phyloP scores from a whole-genome alignment of 2,888 invertebrate species.

The Zygaena filipendulae region DNA sequence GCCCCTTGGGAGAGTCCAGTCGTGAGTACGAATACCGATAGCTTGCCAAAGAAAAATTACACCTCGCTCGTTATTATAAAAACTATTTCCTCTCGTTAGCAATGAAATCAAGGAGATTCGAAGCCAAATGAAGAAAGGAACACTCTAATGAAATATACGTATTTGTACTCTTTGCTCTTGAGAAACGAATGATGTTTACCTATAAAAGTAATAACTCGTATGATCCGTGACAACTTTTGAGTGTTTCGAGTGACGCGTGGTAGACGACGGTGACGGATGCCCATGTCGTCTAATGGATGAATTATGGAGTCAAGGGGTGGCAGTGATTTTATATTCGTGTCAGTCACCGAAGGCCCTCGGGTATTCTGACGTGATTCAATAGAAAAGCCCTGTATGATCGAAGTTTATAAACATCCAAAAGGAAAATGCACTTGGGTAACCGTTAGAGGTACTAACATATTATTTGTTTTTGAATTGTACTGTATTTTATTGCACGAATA shows the following conservation, averaged over 20 bases:
- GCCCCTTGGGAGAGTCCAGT: constrained; percentile 61
- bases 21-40: constrained; percentile 43
- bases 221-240: too few species aligned
- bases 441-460: constrained; percentile 37
- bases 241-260: constrained; percentile 31
- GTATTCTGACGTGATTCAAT: constrained; percentile 52
- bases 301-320: constrained; percentile 56
- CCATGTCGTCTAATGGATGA: constrained; percentile 49
- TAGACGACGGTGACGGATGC: constrained; percentile 39
- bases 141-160: too few species aligned
- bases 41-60: constrained; percentile 42
- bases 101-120: constrained; percentile 28
- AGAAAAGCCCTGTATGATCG: constrained; percentile 36
- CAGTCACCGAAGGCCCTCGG: constrained; percentile 41
- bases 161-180: too few species aligned
- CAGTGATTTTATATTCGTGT: constrained; percentile 62
- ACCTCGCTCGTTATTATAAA: constrained; percentile 34
- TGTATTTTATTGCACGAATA: too few species aligned
- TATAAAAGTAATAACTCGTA: too few species aligned
- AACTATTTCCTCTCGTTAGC: constrained; percentile 32
- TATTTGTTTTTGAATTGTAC: too few species aligned
- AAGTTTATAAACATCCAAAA: too few species aligned
- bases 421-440: too few species aligned
- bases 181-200: too few species aligned
- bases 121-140: constrained; percentile 48